Evolutionary conservation across 2,113 vertebrate species (phyloP).

Genomic region (Coregonus clupeaformis): DNA sequence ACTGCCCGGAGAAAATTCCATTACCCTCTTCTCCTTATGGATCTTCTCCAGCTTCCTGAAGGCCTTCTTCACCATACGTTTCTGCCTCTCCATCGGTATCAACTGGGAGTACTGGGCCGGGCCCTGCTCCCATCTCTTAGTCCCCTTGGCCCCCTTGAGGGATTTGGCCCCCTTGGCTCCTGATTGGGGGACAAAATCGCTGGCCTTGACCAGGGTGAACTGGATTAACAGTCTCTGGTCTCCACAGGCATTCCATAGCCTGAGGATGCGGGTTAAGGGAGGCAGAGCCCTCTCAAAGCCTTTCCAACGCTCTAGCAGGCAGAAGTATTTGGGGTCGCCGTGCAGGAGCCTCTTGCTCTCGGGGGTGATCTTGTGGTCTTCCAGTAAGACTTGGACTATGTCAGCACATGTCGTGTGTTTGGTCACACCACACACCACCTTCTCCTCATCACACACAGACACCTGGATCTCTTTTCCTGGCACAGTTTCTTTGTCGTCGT

Average conservation of each 20-base stretch:
- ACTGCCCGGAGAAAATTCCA: slow-evolving; percentile 53
- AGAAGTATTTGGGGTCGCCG: slow-evolving; percentile 87
- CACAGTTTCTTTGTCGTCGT: slow-evolving; percentile 67
- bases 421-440: slow-evolving; percentile 90
- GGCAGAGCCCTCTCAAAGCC: slow-evolving; percentile 88
- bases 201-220: slow-evolving; percentile 85
- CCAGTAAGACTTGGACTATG: slow-evolving; percentile 88
- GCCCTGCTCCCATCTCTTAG: slow-evolving; percentile 79
- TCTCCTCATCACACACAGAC: slow-evolving; percentile 90
- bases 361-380: slow-evolving; percentile 83
- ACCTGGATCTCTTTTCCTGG: slow-evolving; percentile 89
- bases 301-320: slow-evolving; percentile 91
- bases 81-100: slow-evolving; percentile 86
- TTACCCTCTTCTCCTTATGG: slow-evolving; percentile 72
- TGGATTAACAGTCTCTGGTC: slow-evolving; percentile 86
- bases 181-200: slow-evolving; percentile 81
- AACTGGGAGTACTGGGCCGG: slow-evolving; percentile 80
- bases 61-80: slow-evolving; percentile 89
- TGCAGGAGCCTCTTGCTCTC: slow-evolving; percentile 81
- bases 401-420: slow-evolving; percentile 91
- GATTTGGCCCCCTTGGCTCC: slow-evolving; percentile 74
- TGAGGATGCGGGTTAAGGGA: slow-evolving; percentile 87
- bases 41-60: slow-evolving; percentile 92
- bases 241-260: slow-evolving; percentile 93
- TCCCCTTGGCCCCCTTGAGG: slow-evolving; percentile 63